Conservation (phyloP, 2,888 invertebrate genomes). For the Tinea trinotella region DNA sequence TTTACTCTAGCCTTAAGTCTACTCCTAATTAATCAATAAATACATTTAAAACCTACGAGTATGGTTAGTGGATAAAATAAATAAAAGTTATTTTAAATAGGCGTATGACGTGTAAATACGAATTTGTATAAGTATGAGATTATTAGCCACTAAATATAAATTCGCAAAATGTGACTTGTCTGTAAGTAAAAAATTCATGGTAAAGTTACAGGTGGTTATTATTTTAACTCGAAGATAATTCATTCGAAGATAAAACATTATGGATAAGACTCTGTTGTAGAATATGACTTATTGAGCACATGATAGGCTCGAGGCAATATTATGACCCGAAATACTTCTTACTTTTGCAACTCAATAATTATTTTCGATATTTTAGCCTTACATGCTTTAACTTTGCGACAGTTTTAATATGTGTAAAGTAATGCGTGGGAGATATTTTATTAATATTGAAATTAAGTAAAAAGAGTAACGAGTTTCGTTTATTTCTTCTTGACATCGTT, state of each 20-base stretch:
- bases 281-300: conserved; percentile 3
- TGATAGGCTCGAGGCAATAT: neutral
- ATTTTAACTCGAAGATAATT: neutral
- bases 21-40: too few relatives aligned
- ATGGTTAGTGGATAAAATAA: too few relatives aligned
- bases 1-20: too few relatives aligned
- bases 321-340: neutral
- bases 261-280: neutral
- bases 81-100: too few relatives aligned
- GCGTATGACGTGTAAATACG: too few relatives aligned
- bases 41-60: too few relatives aligned
- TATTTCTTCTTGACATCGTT: too few relatives aligned
- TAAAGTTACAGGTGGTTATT: neutral
- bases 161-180: too few relatives aligned
- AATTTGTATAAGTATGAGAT: too few relatives aligned
- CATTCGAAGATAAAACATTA: neutral
- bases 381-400: neutral
- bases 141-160: too few relatives aligned
- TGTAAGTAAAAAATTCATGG: too few relatives aligned
- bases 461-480: too few relatives aligned
- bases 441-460: neutral
- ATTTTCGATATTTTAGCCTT: neutral
- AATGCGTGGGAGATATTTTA: neutral
- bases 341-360: conserved; percentile 9
- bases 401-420: neutral